Evolutionary conservation across 2,888 invertebrate species (phyloP).

Genomic region (Xestobium rufovillosum): DNA sequence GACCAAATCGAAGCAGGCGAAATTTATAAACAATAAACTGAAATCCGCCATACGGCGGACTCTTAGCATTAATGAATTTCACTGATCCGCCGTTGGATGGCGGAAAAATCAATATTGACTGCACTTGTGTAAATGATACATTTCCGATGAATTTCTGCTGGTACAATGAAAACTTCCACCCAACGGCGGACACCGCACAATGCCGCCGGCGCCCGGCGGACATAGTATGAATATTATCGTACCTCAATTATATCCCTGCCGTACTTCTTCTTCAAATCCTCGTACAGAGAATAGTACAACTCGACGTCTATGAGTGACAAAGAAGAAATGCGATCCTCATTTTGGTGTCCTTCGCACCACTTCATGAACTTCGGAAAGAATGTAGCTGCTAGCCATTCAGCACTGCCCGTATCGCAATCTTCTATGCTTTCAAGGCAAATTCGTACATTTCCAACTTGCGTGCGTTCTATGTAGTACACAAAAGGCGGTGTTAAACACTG

Average conservation of each 20-base stretch:
- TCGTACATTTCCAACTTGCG: constrained; percentile 33
- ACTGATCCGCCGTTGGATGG: no score
- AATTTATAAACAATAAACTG: no score
- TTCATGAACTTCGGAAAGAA: constrained; percentile 55
- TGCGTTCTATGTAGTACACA: constrained; percentile 42
- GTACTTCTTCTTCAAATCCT: constrained; percentile 69
- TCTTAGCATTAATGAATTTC: no score
- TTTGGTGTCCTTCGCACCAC: constrained; percentile 50
- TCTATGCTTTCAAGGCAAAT: constrained; percentile 40
- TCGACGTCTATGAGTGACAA: constrained; percentile 59
- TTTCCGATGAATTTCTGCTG: no score
- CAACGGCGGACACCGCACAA: no score
- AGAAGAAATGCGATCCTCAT: constrained; percentile 42
- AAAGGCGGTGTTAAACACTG: constrained; percentile 42
- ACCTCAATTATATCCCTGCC: constrained; percentile 66
- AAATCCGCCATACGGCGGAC: no score
- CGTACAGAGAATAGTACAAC: constrained; percentile 64
- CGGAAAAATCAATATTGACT: no score
- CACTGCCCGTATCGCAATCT: constrained; percentile 39
- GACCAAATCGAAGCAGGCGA: no score
- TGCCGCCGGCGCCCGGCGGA: no score
- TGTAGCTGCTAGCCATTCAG: constrained; percentile 50
- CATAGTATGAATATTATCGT: no score
- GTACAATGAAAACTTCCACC: no score
- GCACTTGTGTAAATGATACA: no score